Evolutionary conservation across 2,888 invertebrate species (phyloP), one percentile per base, ranked within the genome.

Genomic region (Eristalis pertinax): DNA sequence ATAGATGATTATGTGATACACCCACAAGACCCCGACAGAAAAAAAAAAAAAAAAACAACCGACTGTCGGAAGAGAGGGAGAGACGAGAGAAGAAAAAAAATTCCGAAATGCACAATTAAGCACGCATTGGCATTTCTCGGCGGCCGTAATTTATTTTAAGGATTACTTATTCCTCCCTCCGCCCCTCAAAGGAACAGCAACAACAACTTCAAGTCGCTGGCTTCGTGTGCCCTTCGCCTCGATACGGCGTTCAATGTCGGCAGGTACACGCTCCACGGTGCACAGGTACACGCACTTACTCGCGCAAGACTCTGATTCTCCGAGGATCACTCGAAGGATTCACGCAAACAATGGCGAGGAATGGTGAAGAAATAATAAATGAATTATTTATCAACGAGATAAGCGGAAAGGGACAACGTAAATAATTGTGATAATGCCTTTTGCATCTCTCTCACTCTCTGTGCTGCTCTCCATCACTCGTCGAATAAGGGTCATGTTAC

Each of bases 101-200:
- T 35, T 19, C 56, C 60, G 79, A 84, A 87, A 87, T 87, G 87
- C 87, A 87, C 87, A 87, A 87, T 87, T 87, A 80, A 87, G 80
- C 87, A 87, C 87, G 87, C 83, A 87, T 78, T 79, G 84, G 87
- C 83, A 87, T 87, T 87, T 79, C 58, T 56, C 68, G 41, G 38
- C 56, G 22, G 60, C 60, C 62, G 72, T 79, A 84, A 87, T 83
- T 87, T 87, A 83, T 87, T 72, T 87, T 84, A 79, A 72, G 83
- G 72, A 75, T 87, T 79, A 75, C 69, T 32, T 62, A n/a, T 32
- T 11, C 70, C 32, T 70, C 50, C 76, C 38, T 38, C 38, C 76
- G 70, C 70, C 69, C 76, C 64, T 75, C 43, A 10, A 8, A 50
- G 50, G 19, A 19, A 8, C 19, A 19, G 8, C 15, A 50, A 19